Conservation (phyloP, 2,888 invertebrate genomes). For the Sphaeridia pumilis region DNA sequence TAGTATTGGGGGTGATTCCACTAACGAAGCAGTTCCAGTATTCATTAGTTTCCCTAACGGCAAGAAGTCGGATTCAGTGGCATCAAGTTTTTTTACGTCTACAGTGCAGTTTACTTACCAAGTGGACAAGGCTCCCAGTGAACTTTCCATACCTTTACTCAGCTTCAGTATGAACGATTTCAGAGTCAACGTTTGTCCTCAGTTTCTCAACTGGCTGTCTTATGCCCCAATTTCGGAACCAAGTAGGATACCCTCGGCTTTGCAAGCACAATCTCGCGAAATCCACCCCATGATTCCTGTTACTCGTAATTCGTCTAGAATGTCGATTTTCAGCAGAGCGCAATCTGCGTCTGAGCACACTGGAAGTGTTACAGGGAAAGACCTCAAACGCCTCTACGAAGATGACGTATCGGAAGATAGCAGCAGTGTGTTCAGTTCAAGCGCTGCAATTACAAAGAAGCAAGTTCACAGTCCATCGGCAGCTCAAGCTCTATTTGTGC, state of each 20-base stretch:
- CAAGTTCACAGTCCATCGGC: too few relatives aligned
- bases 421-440: neutral
- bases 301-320: conserved; percentile 11
- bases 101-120: too few relatives aligned
- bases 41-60: conserved; percentile 13
- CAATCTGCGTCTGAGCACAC: conserved; percentile 6
- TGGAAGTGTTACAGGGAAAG: conserved; percentile 13
- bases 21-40: conserved; percentile 12
- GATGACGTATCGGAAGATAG: neutral
- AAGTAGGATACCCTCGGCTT: conserved; percentile 3
- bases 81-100: neutral
- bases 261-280: conserved; percentile 5
- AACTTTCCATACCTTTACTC: too few relatives aligned
- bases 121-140: conserved; percentile 1
- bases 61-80: conserved; percentile 7
- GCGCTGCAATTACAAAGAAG: neutral
- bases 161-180: too few relatives aligned
- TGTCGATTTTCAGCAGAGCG: conserved; percentile 9
- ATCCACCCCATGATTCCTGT: conserved; percentile 14
- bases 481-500: too few relatives aligned
- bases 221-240: conserved; percentile 15
- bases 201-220: neutral
- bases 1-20: too few relatives aligned
- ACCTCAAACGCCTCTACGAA: conserved; percentile 15
- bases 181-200: too few relatives aligned